Conservation (phyloP, 1,140 invertebrate genomes). For the Aphelinus atriplicis region DNA sequence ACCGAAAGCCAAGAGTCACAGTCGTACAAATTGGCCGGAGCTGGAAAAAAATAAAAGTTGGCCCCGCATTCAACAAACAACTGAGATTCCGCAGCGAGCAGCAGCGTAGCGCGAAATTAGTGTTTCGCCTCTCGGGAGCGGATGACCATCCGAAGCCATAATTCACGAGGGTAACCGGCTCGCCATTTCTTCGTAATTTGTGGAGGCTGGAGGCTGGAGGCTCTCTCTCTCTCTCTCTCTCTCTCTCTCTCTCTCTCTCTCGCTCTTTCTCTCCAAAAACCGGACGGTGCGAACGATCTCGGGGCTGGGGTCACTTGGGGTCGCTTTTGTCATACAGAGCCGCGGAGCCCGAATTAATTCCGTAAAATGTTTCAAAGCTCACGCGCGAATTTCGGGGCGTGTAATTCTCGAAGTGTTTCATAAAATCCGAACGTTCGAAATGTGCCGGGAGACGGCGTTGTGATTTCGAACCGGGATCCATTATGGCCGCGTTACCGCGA, state of each 20-base stretch:
- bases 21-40: too few relatives aligned
- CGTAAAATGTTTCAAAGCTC: constrained; percentile 45
- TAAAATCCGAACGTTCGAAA: too few relatives aligned
- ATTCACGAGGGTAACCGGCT: constrained; percentile 40
- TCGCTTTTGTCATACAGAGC: too few relatives aligned
- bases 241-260: too few relatives aligned
- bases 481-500: too few relatives aligned
- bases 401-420: too few relatives aligned
- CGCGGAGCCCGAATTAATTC: constrained; percentile 46
- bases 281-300: too few relatives aligned
- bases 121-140: constrained; percentile 41
- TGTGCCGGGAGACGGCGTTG: too few relatives aligned
- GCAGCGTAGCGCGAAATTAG: constrained; percentile 44
- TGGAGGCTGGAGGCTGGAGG: constrained; percentile 40
- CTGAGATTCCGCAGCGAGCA: constrained; percentile 21
- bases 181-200: constrained; percentile 49
- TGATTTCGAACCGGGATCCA: too few relatives aligned
- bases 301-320: too few relatives aligned
- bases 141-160: constrained; percentile 48
- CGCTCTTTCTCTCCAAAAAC: too few relatives aligned
- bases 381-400: not conserved
- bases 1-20: too few relatives aligned
- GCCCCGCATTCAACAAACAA: constrained; percentile 16
- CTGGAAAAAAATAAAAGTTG: not conserved
- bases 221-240: constrained; percentile 45